phyloP scores from a whole-genome alignment of 2,888 invertebrate species.

The Agrochola circellaris region DNA sequence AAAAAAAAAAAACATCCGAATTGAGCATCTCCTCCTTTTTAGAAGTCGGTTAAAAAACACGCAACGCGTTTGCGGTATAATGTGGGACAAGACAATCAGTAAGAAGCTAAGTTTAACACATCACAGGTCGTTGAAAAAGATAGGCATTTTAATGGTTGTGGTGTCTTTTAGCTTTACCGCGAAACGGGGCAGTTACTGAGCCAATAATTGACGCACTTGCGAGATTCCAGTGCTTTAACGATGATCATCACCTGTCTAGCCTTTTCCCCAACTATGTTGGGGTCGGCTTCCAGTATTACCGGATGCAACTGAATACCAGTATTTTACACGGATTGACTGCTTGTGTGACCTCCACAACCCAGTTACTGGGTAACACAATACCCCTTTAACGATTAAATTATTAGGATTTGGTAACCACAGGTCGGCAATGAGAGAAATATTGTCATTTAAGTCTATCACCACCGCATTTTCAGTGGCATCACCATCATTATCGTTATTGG shows the following conservation, averaged over 20 bases:
- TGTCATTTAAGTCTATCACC: background rate
- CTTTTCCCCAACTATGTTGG: no score
- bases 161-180: constrained; percentile 39
- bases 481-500: background rate
- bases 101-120: constrained; percentile 24
- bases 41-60: constrained; percentile 7
- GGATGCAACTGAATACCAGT: no score
- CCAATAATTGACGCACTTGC: constrained; percentile 16
- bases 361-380: no score
- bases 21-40: no score
- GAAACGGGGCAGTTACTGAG: constrained; percentile 31
- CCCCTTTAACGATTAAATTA: background rate
- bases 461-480: background rate
- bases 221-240: constrained; percentile 5
- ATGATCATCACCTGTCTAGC: background rate
- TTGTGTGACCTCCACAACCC: no score
- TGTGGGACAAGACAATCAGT: constrained; percentile 37
- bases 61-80: constrained; percentile 45
- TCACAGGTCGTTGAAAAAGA: constrained; percentile 13
- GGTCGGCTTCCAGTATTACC: no score
- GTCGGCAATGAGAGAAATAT: background rate
- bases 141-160: constrained; percentile 22
- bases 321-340: no score
- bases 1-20: no score
- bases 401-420: background rate